These are phyloP conservation scores for Drosophila nr. medialis DNA, from an alignment of 2,888 invertebrate species.

Conservation along the genomic window DNA sequence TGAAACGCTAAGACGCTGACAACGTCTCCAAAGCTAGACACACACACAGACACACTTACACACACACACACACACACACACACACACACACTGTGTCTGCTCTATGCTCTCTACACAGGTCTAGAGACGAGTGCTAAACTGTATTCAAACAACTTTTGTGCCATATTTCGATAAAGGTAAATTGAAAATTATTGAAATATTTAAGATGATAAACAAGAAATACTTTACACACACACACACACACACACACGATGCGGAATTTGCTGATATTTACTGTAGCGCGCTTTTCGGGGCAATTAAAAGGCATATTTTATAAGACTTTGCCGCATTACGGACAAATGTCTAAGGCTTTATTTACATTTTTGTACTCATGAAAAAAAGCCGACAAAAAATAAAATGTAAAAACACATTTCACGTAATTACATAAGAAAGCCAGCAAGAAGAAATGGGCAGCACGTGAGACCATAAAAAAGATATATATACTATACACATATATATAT, in stretches of 20 bases:
- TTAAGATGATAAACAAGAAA: not conserved
- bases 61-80: not conserved
- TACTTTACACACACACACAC: not conserved
- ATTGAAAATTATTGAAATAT: not conserved
- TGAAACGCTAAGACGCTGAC: slow-evolving; percentile 54
- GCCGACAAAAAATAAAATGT: not conserved
- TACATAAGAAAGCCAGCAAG: slow-evolving; percentile 3
- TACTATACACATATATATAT: not conserved
- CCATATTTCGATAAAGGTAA: not conserved
- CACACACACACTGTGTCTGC: not conserved
- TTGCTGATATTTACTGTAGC: slow-evolving; percentile 9
- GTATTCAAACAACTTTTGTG: not conserved
- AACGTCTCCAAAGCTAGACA: slow-evolving; percentile 38
- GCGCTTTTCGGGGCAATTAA: slow-evolving; percentile 29
- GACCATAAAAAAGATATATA: slow-evolving; percentile 13
- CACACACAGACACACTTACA: not conserved
- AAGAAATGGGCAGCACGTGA: slow-evolving; percentile 10
- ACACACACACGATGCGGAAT: not conserved
- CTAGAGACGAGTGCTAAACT: not conserved
- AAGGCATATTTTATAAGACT: not conserved
- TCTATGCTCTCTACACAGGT: not conserved
- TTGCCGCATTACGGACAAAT: slow-evolving; percentile 5
- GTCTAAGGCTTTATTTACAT: slow-evolving; percentile 3
- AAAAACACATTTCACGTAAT: slow-evolving; percentile 8
- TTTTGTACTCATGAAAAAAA: not conserved